Conservation (phyloP, 2,888 invertebrate species). For the Watsonalla cultraria region DNA sequence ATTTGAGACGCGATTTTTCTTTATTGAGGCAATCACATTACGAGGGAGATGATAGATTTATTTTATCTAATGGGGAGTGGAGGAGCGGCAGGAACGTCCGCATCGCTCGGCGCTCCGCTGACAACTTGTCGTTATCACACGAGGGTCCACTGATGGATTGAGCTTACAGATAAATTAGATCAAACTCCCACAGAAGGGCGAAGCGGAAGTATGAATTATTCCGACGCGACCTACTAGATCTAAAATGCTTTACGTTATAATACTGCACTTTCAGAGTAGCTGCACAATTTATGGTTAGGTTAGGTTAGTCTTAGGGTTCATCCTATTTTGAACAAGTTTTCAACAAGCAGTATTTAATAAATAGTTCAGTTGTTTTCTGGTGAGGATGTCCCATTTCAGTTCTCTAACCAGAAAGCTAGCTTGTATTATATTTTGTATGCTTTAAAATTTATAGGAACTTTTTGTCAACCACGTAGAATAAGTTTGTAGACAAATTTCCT, state of each 20-base stretch:
- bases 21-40: slow-evolving; percentile 8
- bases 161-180: slow-evolving; percentile 69
- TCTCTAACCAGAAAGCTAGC: no score
- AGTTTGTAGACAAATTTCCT: no score
- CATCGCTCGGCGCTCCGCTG: slow-evolving; percentile 43
- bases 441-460: no score
- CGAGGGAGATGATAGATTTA: slow-evolving; percentile 24
- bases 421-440: no score
- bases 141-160: slow-evolving; percentile 67
- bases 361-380: no score
- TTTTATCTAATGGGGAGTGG: slow-evolving; percentile 30
- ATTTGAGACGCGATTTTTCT: slow-evolving; percentile 1
- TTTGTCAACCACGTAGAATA: no score
- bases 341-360: no score
- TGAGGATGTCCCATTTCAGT: no score
- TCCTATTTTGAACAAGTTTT: no score
- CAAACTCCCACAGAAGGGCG: slow-evolving; percentile 59
- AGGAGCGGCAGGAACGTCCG: slow-evolving; percentile 31
- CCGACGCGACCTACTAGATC: slow-evolving; percentile 31
- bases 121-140: slow-evolving; percentile 59
- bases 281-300: no score
- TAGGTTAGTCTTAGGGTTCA: no score
- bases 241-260: not conserved
- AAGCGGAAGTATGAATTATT: slow-evolving; percentile 63
- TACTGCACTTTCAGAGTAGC: not conserved